Evolutionary conservation across 2,113 vertebrate genomes (phyloP).

Genomic region (Pao palembangensis): DNA sequence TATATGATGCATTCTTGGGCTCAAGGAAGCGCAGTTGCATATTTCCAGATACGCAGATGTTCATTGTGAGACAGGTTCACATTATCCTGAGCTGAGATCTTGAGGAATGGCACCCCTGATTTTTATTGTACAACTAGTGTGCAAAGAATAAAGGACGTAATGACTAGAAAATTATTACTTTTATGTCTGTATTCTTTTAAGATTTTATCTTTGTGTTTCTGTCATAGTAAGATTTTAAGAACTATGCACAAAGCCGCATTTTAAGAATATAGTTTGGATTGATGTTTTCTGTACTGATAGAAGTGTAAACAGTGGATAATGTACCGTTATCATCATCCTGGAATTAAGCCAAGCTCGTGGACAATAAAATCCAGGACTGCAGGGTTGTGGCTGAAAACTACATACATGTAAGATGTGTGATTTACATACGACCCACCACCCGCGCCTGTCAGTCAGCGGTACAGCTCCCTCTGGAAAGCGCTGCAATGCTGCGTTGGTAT

Average conservation of each 20-base stretch:
- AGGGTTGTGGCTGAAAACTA: neutral
- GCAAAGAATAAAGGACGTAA: constrained; percentile 50
- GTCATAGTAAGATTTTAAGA: neutral
- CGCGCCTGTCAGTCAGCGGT: constrained; percentile 62
- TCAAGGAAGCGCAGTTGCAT: constrained; percentile 14
- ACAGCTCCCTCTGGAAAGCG: constrained; percentile 1
- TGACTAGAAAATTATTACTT: constrained; percentile 21
- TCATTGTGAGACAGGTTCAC: constrained; percentile 4
- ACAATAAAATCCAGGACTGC: neutral
- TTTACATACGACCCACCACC: constrained; percentile 35
- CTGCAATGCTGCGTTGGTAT: constrained; percentile 25
- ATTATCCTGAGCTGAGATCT: constrained; percentile 16
- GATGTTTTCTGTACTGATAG: neutral
- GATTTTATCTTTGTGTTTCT: constrained; percentile 4
- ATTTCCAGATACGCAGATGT: constrained; percentile 23
- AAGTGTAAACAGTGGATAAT: neutral
- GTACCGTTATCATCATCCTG: neutral
- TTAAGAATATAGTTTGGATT: too few relatives aligned
- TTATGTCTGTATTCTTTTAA: constrained; percentile 37
- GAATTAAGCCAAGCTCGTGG: neutral
- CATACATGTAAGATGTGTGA: neutral
- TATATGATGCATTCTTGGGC: constrained; percentile 21
- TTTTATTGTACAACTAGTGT: constrained; percentile 34
- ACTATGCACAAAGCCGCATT: neutral
- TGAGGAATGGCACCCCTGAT: constrained; percentile 9